Percentiles rank a stretch among this genome's conserved stretches.
Evolutionary conservation across 2,888 invertebrate species (phyloP).

Genomic region (Panopea generosa): DNA sequence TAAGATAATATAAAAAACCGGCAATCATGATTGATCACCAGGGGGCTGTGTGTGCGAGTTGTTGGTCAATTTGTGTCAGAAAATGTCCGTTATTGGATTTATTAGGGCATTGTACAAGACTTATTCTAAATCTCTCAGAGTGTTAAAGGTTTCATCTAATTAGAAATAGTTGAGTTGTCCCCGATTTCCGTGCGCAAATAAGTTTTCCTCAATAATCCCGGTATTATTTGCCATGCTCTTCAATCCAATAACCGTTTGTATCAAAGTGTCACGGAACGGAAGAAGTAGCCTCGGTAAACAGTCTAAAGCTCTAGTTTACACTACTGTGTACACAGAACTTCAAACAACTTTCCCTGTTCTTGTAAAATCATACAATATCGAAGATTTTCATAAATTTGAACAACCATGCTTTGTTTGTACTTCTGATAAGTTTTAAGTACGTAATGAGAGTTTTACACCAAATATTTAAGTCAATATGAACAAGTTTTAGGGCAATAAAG

Average conservation of each 20-base stretch:
- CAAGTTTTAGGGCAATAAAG: background rate
- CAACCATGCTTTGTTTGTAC: constrained; percentile 26
- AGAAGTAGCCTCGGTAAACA: constrained; percentile 27
- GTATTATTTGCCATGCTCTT: constrained; percentile 41
- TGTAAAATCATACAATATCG: background rate
- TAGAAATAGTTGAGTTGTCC: constrained; percentile 58
- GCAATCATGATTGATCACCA: constrained; percentile 21
- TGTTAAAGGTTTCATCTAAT: constrained; percentile 30
- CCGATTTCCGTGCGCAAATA: constrained; percentile 30
- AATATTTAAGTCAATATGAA: constrained; percentile 15
- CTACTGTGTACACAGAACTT: constrained; percentile 26
- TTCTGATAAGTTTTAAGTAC: constrained; percentile 25
- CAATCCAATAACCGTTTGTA: constrained; percentile 43
- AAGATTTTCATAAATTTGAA: constrained; percentile 10
- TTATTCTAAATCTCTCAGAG: constrained; percentile 14
- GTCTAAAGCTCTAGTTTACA: constrained; percentile 16
- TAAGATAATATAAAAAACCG: too few relatives aligned
- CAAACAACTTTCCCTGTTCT: constrained; percentile 20
- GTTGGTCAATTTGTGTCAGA: constrained; percentile 21
- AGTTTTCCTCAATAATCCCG: constrained; percentile 34
- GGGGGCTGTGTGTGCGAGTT: constrained; percentile 10
- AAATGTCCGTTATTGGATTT: constrained; percentile 22
- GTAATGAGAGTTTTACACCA: background rate
- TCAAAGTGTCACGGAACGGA: constrained; percentile 32
- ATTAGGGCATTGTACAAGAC: constrained; percentile 7